Conservation (phyloP, 1,140 invertebrate species). For the Zaprionus ornatus region DNA sequence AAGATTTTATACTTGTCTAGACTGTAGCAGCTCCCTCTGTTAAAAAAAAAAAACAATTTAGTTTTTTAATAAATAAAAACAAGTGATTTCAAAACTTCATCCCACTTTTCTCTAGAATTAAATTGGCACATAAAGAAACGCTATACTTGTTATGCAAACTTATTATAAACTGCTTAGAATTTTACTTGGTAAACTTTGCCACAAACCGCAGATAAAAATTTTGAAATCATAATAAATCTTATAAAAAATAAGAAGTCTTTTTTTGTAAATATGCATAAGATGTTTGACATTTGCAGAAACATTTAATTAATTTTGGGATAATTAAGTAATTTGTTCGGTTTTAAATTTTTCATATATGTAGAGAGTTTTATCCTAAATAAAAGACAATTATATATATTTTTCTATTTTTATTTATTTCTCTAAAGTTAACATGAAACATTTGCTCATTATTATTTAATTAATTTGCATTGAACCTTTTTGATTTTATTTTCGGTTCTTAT, state of each 20-base stretch:
- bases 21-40: constrained; percentile 50
- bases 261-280: too few species aligned
- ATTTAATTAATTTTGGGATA: background rate
- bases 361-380: background rate
- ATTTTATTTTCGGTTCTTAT: constrained; percentile 43
- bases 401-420: constrained; percentile 48
- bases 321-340: background rate
- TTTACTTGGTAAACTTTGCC: background rate
- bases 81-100: background rate
- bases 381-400: background rate
- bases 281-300: too few species aligned
- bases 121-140: background rate
- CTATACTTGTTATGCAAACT: background rate
- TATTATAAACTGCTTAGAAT: background rate
- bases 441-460: constrained; percentile 40
- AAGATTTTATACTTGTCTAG: constrained; percentile 31
- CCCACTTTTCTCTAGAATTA: background rate
- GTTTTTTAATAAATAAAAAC: constrained; percentile 47
- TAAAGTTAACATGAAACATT: constrained; percentile 76
- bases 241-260: background rate
- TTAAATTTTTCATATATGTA: background rate
- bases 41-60: constrained; percentile 62
- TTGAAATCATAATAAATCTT: background rate
- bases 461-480: constrained; percentile 39
- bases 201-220: background rate